Base-by-base conservation (phyloP, 1,140 invertebrate genomes). In the silkworm (Bombyx mori) region DNA sequence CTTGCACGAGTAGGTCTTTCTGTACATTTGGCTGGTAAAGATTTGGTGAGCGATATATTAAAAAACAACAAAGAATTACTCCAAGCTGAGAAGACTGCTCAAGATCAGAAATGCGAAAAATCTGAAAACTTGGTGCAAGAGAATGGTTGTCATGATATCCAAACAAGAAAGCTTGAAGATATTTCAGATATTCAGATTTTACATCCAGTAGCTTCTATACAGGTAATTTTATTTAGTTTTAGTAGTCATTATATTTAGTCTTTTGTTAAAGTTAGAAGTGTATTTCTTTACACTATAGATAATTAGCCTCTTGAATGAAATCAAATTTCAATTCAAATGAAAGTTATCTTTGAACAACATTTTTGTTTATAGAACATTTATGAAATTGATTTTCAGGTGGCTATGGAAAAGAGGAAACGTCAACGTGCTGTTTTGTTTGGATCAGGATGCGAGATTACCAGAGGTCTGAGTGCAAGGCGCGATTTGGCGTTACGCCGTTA, bases 1-100 rank as follows among this genome's bases (percentile, higher is more conserved):
- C 88, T 95, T 12, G 88, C 92, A 10, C 89, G 93, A 50, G 90
- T 95, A 60, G 94, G 94, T 1, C 89, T 95, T 48, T 94, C 93
- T 1, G 75, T 92, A 6, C 89, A 91, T 57, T 92, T 93, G 86
- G 92, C 92, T 10, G 92, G 93, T 22, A 88, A 91, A 54, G 87
- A 92, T 48, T 86, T 92, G 45, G 90, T 92, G 0, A 89, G 91
- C 58, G 89, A 89, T 54, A 86, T 94, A 9, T 71, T 90, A 48
- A 84, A 90, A 59, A 90, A 90, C 69, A 83, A 86, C 65, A 84
- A 88, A 61, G 86, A 76, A 61, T 71, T 66, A 8, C 52, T 71
- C 22, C 57, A 75, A 53, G 51, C 58, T 1, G 62, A 71, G 35
- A 61, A 65, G n/a, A 68, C 66, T 57, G 53, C 49, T 35, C 18